A percentile compares a stretch with the other conserved stretches of the same genome.
These are phyloP conservation scores for Pogonus chalceus DNA, from an alignment of 1,140 invertebrate species.

Conservation along the genomic window DNA sequence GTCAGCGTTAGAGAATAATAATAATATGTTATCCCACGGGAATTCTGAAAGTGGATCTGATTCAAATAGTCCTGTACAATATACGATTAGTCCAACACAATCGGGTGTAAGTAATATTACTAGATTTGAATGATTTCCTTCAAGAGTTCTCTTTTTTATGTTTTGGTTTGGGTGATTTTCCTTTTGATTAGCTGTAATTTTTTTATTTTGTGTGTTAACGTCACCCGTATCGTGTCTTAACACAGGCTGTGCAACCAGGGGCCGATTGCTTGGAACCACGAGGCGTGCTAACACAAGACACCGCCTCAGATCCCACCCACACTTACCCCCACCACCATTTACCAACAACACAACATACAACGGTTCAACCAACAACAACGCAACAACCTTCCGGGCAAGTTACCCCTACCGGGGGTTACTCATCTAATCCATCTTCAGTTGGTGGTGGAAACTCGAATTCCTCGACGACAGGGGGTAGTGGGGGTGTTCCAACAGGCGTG, in stretches of 20 bases:
- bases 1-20: slow-evolving; percentile 18
- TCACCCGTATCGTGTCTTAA: not conserved
- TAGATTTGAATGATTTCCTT: not conserved
- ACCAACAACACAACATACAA: not conserved
- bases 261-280: slow-evolving; percentile 34
- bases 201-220: not conserved
- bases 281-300: slow-evolving; percentile 23
- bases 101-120: slow-evolving; percentile 21
- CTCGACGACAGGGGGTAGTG: too few species aligned
- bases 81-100: slow-evolving; percentile 31
- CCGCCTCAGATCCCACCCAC: not conserved
- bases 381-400: too few species aligned
- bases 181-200: not conserved
- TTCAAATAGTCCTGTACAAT: slow-evolving; percentile 35
- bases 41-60: slow-evolving; percentile 34
- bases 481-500: not conserved
- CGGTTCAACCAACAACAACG: not conserved
- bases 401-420: too few species aligned
- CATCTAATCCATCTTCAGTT: too few species aligned
- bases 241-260: slow-evolving; percentile 17
- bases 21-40: slow-evolving; percentile 30
- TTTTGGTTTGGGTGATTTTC: slow-evolving; percentile 12
- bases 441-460: too few species aligned
- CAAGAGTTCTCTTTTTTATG: not conserved
- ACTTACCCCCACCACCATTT: not conserved